These are phyloP conservation scores for Tetrapedia diversipes DNA, from an alignment of 2,888 invertebrate species.

Conservation along the genomic window DNA sequence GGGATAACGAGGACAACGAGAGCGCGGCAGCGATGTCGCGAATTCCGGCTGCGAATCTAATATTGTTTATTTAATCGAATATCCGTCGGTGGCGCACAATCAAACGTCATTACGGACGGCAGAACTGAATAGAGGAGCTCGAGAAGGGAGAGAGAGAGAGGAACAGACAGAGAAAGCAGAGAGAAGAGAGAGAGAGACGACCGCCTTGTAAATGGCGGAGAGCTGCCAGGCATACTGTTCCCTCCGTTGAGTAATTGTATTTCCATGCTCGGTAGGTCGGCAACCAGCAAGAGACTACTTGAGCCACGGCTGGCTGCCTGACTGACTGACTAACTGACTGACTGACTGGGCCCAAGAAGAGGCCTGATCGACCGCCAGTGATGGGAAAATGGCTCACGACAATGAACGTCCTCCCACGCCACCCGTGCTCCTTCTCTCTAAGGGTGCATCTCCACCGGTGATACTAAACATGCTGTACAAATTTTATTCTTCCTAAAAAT, in stretches of 20 bases:
- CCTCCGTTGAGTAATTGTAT: constrained; percentile 80
- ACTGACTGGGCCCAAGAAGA: constrained; percentile 39
- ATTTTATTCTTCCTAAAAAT: no score
- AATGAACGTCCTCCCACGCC: constrained; percentile 58
- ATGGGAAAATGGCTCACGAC: constrained; percentile 63
- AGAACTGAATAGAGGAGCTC: constrained; percentile 39
- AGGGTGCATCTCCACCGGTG: no score
- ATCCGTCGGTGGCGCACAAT: constrained; percentile 81
- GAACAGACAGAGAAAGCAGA: no score
- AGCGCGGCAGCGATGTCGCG: constrained; percentile 28
- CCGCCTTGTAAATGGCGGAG: constrained; percentile 57
- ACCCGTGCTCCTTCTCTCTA: constrained; percentile 6
- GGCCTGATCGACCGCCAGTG: constrained; percentile 67
- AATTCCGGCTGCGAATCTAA: constrained; percentile 76
- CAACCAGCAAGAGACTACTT: constrained; percentile 61
- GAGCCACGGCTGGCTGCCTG: constrained; percentile 56
- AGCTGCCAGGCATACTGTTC: constrained; percentile 67
- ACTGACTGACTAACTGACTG: constrained; percentile 61
- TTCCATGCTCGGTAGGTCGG: constrained; percentile 78
- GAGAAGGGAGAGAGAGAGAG: no score
- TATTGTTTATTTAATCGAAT: constrained; percentile 82
- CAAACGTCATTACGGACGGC: constrained; percentile 79
- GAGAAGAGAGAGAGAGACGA: constrained; percentile 30
- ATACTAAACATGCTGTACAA: no score
- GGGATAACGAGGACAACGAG: constrained; percentile 25